Percentiles rank a stretch among this genome's conserved stretches.
These are phyloP conservation scores for Lycocerus yunnanus DNA, from an alignment of 2,888 invertebrate species.

Conservation along the genomic window DNA sequence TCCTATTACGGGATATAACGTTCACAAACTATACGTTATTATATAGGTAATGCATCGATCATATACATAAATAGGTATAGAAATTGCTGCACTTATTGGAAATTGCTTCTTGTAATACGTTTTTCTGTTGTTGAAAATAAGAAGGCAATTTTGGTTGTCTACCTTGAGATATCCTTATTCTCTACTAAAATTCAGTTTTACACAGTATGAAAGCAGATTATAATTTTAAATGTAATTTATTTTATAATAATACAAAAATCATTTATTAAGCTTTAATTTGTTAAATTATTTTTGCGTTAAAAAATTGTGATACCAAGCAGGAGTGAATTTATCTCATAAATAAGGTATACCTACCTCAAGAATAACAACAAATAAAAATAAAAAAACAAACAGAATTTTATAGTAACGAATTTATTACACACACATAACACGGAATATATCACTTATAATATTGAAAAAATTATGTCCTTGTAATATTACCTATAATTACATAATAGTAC, in stretches of 20 bases:
- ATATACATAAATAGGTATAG: slow-evolving; percentile 6
- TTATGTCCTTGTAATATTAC: neutral
- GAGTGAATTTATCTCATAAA: too few species aligned
- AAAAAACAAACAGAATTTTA: neutral
- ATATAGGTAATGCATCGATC: slow-evolving; percentile 15
- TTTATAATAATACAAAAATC: too few species aligned
- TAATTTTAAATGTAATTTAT: neutral
- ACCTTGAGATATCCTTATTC: neutral
- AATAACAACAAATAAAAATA: neutral
- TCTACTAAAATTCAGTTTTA: neutral
- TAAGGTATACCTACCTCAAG: too few species aligned
- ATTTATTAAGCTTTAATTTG: too few species aligned
- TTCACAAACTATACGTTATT: slow-evolving; percentile 7
- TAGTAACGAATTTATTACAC: slow-evolving; percentile 18
- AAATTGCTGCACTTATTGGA: neutral
- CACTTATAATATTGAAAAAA: slow-evolving; percentile 18
- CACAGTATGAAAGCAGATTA: neutral
- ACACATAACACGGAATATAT: slow-evolving; percentile 26
- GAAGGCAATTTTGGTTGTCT: neutral
- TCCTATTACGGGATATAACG: slow-evolving; percentile 21
- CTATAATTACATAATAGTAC: neutral
- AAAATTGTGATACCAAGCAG: too few species aligned
- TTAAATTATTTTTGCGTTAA: too few species aligned
- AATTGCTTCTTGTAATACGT: slow-evolving; percentile 8
- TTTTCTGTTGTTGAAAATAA: neutral